phyloP scores from a whole-genome alignment of 2,888 invertebrate genomes.

The Cantharis rustica region DNA sequence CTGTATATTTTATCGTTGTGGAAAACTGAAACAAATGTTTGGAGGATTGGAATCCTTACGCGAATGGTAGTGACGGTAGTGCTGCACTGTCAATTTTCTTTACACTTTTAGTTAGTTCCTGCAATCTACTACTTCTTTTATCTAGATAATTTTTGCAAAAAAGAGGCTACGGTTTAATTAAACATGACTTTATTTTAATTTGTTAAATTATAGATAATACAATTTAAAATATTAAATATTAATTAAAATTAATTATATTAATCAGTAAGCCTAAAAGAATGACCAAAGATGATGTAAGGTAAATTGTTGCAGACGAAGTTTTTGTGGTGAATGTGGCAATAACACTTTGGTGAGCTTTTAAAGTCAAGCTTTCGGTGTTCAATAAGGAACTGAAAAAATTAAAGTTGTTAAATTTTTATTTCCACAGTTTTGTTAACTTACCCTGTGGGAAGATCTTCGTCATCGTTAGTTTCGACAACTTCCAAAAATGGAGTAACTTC shows the following conservation, averaged over 20 bases:
- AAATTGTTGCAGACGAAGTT: neutral
- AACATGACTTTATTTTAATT: too few species aligned
- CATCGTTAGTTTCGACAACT: slow-evolving; percentile 16
- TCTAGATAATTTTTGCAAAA: too few species aligned
- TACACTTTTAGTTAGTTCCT: too few species aligned
- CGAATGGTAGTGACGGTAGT: too few species aligned
- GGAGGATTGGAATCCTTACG: too few species aligned
- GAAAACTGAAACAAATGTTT: too few species aligned
- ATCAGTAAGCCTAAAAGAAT: neutral
- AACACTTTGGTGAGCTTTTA: slow-evolving; percentile 53
- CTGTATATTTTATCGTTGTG: too few species aligned
- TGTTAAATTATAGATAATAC: neutral
- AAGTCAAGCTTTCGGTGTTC: slow-evolving; percentile 47
- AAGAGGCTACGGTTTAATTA: too few species aligned
- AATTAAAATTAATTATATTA: neutral
- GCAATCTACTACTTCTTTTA: too few species aligned
- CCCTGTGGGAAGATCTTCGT: neutral
- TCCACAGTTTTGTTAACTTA: slow-evolving; percentile 17
- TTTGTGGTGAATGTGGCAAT: neutral
- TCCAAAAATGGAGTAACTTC: neutral
- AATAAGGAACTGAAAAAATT: slow-evolving; percentile 54
- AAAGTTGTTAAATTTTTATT: slow-evolving; percentile 10
- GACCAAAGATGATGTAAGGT: neutral
- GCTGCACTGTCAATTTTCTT: too few species aligned
- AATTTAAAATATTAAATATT: neutral